Base-by-base conservation (phyloP, 2,113 vertebrate species). In the Sinocyclocheilus grahami region DNA sequence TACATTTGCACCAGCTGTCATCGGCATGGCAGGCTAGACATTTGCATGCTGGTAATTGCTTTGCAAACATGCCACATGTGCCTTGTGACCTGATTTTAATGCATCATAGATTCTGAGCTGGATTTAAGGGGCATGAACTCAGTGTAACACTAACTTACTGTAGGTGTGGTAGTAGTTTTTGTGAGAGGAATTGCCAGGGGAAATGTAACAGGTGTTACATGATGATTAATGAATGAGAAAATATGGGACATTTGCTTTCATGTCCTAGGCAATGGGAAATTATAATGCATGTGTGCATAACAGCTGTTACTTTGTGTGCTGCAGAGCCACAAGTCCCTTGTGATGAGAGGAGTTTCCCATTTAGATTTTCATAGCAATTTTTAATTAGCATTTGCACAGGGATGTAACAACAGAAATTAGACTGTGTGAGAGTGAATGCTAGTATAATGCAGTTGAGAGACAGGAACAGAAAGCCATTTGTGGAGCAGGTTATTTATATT, bases 171-270 rank as follows among this genome's bases (percentile, higher is more conserved):
- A n/a, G 39, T 48, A 48, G 10, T 48, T 48, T 12, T 1, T 48
- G 11, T 48, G 46, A 48, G 2, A 11, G 46, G 46, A 48, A 46
- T 11, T 46, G 46, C 10, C n/a, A 11, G 9, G 46, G 10, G 1
- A 46, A 48, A 48, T 48, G 46, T 12, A 12, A 48, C 46, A 48
- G 46, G 10, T n/a, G n/a, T n/a, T n/a, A n/a, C n/a, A 60, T 88
- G 62, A 82, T 79, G 86, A 89, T 83, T 88, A 90, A 93, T 92
- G 89, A 86, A 87, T 84, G 87, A 78, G 84, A 89, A 89, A 89
- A 89, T 74, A 60, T 78, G 83, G 82, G 51, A 71, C 18, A 37
- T 72, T 89, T 86, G 27, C 53, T 37, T 76, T 13, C 55, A 42
- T 74, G 53, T 67, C 76, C 30, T 22, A 33, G 72, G 80, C 9